phyloP scores from a whole-genome alignment of 2,113 vertebrate species.

The Psilopsiagon aymara region DNA sequence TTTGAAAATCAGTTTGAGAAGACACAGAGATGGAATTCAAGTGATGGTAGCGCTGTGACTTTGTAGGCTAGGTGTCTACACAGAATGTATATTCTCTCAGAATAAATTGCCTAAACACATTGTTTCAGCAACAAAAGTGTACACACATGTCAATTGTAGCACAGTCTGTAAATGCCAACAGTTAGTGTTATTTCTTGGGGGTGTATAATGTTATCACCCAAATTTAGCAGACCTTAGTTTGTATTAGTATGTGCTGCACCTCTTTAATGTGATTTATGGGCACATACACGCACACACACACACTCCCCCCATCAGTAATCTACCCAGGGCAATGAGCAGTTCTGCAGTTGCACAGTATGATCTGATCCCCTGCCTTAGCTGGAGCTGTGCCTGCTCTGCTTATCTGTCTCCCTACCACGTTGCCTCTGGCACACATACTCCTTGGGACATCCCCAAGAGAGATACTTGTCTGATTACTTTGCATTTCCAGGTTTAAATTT shows the following conservation, averaged over 20 bases:
- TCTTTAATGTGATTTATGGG: not conserved
- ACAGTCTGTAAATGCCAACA: not conserved
- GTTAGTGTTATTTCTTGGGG: not conserved
- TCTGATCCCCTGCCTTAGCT: not conserved
- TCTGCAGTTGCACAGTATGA: not conserved
- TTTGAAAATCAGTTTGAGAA: not conserved
- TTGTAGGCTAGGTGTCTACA: not conserved
- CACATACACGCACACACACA: too few relatives aligned
- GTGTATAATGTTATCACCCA: not conserved
- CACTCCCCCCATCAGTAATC: accelerated
- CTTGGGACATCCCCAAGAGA: not conserved
- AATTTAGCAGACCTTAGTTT: not conserved
- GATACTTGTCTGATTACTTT: not conserved
- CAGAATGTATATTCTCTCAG: not conserved
- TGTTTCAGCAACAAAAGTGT: not conserved
- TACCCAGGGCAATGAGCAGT: not conserved
- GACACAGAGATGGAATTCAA: not conserved
- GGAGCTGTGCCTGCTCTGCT: not conserved
- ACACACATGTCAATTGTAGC: accelerated
- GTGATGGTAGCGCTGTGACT: not conserved
- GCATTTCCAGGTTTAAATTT: not conserved
- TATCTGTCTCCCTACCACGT: accelerated
- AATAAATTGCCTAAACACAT: not conserved
- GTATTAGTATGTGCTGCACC: not conserved
- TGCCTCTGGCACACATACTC: not conserved